Conservation (phyloP, 2,888 invertebrate species). For the Trachelus stipa region DNA sequence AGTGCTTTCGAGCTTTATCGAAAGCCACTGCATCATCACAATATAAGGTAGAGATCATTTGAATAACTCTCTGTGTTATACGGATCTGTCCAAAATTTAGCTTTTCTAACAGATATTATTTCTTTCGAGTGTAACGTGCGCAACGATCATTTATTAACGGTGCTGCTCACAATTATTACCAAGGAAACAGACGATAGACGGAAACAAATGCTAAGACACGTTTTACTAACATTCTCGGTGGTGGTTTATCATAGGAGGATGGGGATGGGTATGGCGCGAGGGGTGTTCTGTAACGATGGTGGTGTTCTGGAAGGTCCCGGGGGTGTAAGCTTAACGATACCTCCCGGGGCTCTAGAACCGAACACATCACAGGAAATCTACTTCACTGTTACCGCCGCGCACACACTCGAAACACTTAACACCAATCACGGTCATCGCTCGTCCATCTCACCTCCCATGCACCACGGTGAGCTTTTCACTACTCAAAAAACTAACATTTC, state of each 20-base stretch:
- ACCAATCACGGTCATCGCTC: constrained; percentile 52
- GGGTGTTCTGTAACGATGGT: constrained; percentile 80
- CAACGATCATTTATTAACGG: neutral
- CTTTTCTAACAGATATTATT: neutral
- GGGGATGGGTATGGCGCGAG: constrained; percentile 63
- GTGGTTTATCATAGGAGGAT: constrained; percentile 49
- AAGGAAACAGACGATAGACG: neutral
- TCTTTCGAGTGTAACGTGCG: neutral
- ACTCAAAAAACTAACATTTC: neutral
- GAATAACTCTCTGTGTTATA: neutral
- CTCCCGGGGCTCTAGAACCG: constrained; percentile 86
- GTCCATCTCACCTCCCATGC: constrained; percentile 58
- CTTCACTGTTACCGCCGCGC: constrained; percentile 88
- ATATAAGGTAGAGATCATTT: constrained; percentile 74
- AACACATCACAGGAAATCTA: constrained; percentile 91
- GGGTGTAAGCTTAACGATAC: constrained; percentile 91
- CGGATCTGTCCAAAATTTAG: neutral
- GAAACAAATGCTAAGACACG: neutral
- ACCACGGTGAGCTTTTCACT: constrained; percentile 51
- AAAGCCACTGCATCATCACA: constrained; percentile 88
- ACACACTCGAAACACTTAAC: constrained; percentile 81
- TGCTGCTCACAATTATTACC: neutral
- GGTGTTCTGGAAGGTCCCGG: constrained; percentile 88
- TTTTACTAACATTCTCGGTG: constrained; percentile 41
- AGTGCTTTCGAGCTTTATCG: constrained; percentile 96